A percentile compares a stretch with the other conserved stretches of the same genome.
These are phyloP conservation scores for Mirounga angustirostris DNA, from an alignment of 2,113 vertebrate species.

Conservation along the genomic window DNA sequence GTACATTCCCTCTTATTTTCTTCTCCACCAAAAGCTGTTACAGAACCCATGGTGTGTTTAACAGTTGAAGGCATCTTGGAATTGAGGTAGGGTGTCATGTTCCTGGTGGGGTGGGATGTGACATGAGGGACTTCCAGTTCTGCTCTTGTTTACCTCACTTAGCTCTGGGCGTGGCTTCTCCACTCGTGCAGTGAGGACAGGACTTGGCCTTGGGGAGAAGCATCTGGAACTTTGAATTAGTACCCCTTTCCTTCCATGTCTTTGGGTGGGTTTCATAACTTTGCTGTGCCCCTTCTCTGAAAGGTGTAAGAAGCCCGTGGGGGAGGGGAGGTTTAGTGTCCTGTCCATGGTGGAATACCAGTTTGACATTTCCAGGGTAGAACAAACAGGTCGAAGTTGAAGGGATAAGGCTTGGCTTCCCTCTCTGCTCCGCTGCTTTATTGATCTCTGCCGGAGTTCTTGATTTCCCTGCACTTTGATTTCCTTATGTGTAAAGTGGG, in stretches of 20 bases:
- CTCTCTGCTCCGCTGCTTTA: neutral
- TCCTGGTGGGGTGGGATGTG: neutral
- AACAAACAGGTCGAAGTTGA: neutral
- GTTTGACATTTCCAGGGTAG: neutral
- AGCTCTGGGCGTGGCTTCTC: neutral
- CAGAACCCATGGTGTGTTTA: neutral
- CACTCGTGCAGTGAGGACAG: neutral
- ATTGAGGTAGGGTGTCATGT: neutral
- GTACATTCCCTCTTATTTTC: neutral
- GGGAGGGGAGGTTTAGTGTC: neutral
- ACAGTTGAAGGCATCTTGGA: neutral
- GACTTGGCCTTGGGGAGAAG: neutral
- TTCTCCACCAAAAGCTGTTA: neutral
- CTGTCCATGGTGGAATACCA: neutral
- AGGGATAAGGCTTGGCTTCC: neutral
- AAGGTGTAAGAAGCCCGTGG: neutral
- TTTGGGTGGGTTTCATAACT: neutral
- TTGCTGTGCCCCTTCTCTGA: neutral
- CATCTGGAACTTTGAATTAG: neutral
- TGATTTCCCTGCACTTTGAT: neutral
- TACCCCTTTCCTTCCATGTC: neutral
- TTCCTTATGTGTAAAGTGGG: neutral
- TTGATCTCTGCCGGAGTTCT: neutral
- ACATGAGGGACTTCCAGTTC: neutral
- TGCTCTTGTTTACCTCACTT: neutral